Base-by-base conservation (phyloP, 2,888 invertebrate genomes). In the Morpho helenor region DNA sequence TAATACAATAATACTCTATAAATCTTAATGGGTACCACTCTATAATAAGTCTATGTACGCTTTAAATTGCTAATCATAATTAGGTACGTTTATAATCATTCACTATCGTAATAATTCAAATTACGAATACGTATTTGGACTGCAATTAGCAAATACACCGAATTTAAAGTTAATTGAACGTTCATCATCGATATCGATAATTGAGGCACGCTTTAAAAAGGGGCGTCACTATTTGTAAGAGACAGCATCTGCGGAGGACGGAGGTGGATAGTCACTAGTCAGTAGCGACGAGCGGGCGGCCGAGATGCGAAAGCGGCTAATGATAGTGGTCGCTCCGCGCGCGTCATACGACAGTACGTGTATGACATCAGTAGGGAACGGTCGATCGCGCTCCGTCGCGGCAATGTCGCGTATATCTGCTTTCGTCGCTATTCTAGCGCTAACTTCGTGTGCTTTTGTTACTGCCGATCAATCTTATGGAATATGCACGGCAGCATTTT, bases 401-500 rank as follows among this genome's bases (percentile, higher is more conserved):
- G 90, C 77, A 64, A 87, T 86, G 88, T 73, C 76, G 82, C 77
- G 76, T 64, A 71, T 73, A 57, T 64, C 62, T 67, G 87, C 86
- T 66, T 89, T 80, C 76, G 78, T 76, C 87, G 89, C 79, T 91
- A 92, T 88, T 91, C 91, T 85, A 39, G 63, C 64, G 58, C 60
- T 67, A 89, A 43, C 8, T 43, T 8, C 8, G n/a, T 91, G 82
- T 85, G 89, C 71, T 73, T 79, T 72, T 62, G 69, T 70, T 56
- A 66, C 59, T 60, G 67, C 75, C 65, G 68, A 71, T 50, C 61
- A 68, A 53, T 61, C 66, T 53, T 56, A 65, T 57, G 88, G 89
- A 57, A 82, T 94, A 66, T 94, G 94, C 77, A 64, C 69, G 16
- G 56, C 73, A 44, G 82, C 82, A 59, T 93, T 89, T 69, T 94